Base-by-base conservation (phyloP, 2,113 vertebrate genomes). In the Ciconia stormi region DNA sequence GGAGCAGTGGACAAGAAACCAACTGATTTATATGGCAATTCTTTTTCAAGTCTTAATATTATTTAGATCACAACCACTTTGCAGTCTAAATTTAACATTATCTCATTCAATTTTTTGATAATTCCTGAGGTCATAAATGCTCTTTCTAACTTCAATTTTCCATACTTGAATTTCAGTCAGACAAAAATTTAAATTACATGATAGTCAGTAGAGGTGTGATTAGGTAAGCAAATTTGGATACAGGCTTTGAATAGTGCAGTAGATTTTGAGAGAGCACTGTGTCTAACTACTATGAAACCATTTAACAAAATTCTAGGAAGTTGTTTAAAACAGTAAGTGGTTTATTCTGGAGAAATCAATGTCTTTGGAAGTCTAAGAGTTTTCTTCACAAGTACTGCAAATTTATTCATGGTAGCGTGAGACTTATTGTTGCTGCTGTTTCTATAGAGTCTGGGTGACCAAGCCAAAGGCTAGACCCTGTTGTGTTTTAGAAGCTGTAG, bases 191-290 rank as follows among this genome's bases (percentile, higher is more conserved):
- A 29, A 88, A 55, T 50, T 84, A 21, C 8, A 0, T 20, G 7
- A 20, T 55, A 79, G 19, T 49, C 52, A 67, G 15, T 27, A 71
- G 23, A 79, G 12, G 6, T 47, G 27, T 53, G 16, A 27, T 49
- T 23, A 56, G 22, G 20, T 82, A 53, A 81, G 27, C 5, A 78
- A 38, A 52, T 70, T 56, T 38, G 21, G 16, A 16, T 80, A 16
- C 20, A 27, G 20, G 21, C 62, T 80, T 61, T 50, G 42, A 86
- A 29, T 34, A 71, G 34, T 42, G 42, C 61, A 29, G 7, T 32
- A 46, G 32, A 42, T 84, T 61, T 70, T 82, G 38, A 67, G 38
- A 63, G 42, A 3, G 3, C 0, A 0, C 16, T 55, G 2, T 58
- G 16, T 50, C 47, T 67, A 67, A 13, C 63, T 85, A 11, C 36